These are phyloP conservation scores for Calidris pygmaea DNA, from an alignment of 2,113 vertebrate genomes.

Conservation along the genomic window DNA sequence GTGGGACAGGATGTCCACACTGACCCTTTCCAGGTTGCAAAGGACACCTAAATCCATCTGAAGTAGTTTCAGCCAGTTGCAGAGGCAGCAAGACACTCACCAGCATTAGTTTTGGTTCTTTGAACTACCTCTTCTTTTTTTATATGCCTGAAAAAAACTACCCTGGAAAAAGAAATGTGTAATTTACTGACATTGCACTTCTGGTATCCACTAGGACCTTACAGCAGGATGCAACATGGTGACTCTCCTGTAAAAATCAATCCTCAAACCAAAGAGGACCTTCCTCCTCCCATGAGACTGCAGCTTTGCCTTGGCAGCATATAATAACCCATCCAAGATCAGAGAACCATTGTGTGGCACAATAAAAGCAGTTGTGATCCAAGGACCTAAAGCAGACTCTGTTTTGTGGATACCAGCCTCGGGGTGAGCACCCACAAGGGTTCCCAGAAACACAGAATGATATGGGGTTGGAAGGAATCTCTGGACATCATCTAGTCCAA, in stretches of 20 bases:
- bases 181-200: background rate
- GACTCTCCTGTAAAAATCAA: background rate
- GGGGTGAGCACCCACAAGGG: rapidly evolving
- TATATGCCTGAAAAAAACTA: background rate
- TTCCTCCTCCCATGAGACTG: background rate
- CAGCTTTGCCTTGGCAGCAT: background rate
- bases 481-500: too few relatives aligned
- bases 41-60: background rate
- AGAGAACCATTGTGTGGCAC: background rate
- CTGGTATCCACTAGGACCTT: background rate
- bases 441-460: background rate
- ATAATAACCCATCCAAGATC: background rate
- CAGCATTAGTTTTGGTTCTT: background rate
- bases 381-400: background rate
- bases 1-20: too few relatives aligned
- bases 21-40: background rate
- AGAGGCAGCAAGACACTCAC: background rate
- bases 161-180: background rate
- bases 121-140: background rate
- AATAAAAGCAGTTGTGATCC: background rate
- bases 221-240: background rate
- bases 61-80: background rate
- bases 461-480: too few relatives aligned
- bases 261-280: background rate
- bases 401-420: background rate